Evolutionary conservation across 2,113 vertebrate genomes (phyloP).

Genomic region (Abramis brama): DNA sequence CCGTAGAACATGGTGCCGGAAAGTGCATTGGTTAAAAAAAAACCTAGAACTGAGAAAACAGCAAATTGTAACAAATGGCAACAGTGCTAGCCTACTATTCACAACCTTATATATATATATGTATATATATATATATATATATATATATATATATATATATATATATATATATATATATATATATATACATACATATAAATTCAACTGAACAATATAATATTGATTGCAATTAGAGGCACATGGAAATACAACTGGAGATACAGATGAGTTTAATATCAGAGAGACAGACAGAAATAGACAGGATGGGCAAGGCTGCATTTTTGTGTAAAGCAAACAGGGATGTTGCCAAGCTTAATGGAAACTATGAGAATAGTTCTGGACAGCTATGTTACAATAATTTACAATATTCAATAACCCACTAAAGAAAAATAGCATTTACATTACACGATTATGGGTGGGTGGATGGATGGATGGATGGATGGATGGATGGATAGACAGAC

Average conservation of each 20-base stretch:
- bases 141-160: too few relatives aligned
- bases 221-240: background rate
- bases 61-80: conserved; percentile 2
- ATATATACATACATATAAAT: too few relatives aligned
- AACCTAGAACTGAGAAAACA: conserved; percentile 59
- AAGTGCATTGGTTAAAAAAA: conserved; percentile 48
- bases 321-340: conserved; percentile 47
- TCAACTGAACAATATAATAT: background rate
- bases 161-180: too few relatives aligned
- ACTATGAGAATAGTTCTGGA: conserved; percentile 11
- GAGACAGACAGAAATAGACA: conserved; percentile 51
- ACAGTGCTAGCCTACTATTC: background rate
- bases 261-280: conserved; percentile 24
- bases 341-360: conserved; percentile 53
- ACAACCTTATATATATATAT: too few relatives aligned
- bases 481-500: background rate
- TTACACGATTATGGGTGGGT: background rate
- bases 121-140: too few relatives aligned
- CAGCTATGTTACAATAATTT: background rate
- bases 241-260: conserved; percentile 1
- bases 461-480: background rate
- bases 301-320: conserved; percentile 50
- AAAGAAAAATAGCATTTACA: background rate
- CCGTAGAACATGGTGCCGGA: conserved; percentile 88
- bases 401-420: background rate